Base-by-base conservation (phyloP, 1,140 invertebrate genomes). In the Dendroctonus ponderosae region DNA sequence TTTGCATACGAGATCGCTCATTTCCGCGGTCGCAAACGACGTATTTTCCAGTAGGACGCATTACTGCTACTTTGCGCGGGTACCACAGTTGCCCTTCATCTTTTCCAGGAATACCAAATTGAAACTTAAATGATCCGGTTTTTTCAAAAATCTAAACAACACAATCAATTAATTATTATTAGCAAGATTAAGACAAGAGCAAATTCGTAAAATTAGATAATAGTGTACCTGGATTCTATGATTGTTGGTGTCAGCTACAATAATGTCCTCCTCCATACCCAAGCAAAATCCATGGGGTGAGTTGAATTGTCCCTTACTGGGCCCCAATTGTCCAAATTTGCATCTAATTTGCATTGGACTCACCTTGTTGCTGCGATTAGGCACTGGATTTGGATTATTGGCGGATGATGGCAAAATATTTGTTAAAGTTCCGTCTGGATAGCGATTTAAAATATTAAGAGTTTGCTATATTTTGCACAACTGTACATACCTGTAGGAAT, bases 51-150 rank as follows among this genome's bases (percentile, higher is more conserved):
- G 87, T 89, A 41, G 87, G 87, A 43, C 91, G 85, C 83, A 96
- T 94, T 1, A 96, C 92, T 3, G 94, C 94, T 14, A 97, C 93
- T 82, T 98, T 98, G 41, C 96, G 85, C 3, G 96, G 96, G 82
- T 96, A 97, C 93, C 94, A 98, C 51, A 98, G 80, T 75, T 97
- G 94, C 1, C 96, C 96, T 77, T 98, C 95, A 71, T 97, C 95
- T 75, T 94, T 93, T 58, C 94, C 94, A 63, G 92, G 87, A 26
- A 88, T 86, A 42, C 94, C 94, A 80, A 96, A 96, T 79, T 94
- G 90, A 74, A 92, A 92, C 75, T 93, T 94, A 73, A 91, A 92
- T 44, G 85, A 87, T 7, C 94, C 94, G 74, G 86, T 89, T 79
- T 96, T 96, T 70, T 95, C 92, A 79, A 95, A 96, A 66, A 94